Conservation (phyloP, 1,140 invertebrate species). For the Spodoptera frugiperda region DNA sequence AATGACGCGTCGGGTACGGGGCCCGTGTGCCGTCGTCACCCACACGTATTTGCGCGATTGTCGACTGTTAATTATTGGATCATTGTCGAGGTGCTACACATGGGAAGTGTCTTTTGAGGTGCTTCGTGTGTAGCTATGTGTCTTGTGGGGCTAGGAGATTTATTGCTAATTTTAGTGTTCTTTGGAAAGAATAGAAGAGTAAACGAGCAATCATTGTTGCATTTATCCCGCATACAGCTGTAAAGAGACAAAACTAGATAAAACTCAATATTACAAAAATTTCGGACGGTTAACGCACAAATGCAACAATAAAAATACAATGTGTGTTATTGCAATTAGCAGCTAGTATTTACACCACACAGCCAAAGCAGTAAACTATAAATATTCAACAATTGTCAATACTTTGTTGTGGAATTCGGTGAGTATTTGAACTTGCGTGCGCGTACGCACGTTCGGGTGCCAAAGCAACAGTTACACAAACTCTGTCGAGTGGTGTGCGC, state of each 20-base stretch:
- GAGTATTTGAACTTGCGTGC: slow-evolving; percentile 30
- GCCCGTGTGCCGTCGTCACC: slow-evolving; percentile 63
- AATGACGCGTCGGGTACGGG: slow-evolving; percentile 69
- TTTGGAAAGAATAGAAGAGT: background rate
- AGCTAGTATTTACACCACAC: background rate
- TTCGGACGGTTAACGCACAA: too few relatives aligned
- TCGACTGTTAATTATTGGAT: slow-evolving; percentile 61
- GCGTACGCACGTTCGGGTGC: slow-evolving; percentile 36
- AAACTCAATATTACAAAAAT: too few relatives aligned
- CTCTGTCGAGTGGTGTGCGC: slow-evolving; percentile 26
- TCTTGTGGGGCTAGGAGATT: background rate
- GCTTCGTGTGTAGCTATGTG: background rate
- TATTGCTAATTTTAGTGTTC: background rate
- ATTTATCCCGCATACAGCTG: too few relatives aligned
- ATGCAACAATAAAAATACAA: too few relatives aligned
- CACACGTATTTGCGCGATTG: slow-evolving; percentile 77
- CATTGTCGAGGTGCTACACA: slow-evolving; percentile 51
- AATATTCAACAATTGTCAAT: slow-evolving; percentile 17
- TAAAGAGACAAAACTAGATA: too few relatives aligned
- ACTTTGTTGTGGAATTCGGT: slow-evolving; percentile 27
- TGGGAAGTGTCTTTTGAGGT: slow-evolving; percentile 17
- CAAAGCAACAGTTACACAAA: slow-evolving; percentile 47
- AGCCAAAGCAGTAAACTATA: background rate
- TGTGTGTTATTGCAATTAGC: too few relatives aligned
- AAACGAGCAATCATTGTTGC: background rate